Evolutionary conservation across 2,888 invertebrate species (phyloP).

Genomic region (Pharmacophagus antenor): DNA sequence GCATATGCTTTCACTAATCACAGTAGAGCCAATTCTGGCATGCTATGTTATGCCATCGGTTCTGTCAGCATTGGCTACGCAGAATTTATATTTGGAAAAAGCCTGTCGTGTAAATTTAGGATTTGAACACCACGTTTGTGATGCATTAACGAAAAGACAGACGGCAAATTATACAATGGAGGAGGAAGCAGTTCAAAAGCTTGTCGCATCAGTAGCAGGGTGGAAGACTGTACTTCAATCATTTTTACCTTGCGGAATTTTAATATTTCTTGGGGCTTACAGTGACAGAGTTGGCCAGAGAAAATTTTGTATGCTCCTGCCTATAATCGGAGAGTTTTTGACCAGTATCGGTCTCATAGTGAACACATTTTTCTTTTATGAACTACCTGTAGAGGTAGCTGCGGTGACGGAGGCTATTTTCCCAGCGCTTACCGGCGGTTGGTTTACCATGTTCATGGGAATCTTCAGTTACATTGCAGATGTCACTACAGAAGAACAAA

Average conservation of each 20-base stretch:
- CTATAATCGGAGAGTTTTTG: conserved; percentile 89
- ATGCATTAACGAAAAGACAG: conserved; percentile 86
- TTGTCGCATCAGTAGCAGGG: conserved; percentile 90
- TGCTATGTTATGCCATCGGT: conserved; percentile 86
- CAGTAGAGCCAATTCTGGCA: conserved; percentile 88
- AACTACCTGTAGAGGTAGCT: conserved; percentile 89
- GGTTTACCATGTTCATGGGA: conserved; percentile 95
- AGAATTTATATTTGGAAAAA: conserved; percentile 92
- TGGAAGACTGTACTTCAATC: conserved; percentile 94
- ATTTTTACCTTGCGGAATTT: conserved; percentile 87
- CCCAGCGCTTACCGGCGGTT: conserved; percentile 90
- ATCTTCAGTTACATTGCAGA: conserved; percentile 94
- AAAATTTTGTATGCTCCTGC: conserved; percentile 91
- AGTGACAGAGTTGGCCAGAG: conserved; percentile 85
- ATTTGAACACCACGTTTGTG: conserved; percentile 87
- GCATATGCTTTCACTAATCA: conserved; percentile 83
- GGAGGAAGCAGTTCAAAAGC: conserved; percentile 85
- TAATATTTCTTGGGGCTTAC: conserved; percentile 91
- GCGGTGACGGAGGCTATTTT: conserved; percentile 90
- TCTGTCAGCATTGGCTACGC: conserved; percentile 87
- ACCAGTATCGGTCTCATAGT: conserved; percentile 89
- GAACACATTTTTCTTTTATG: conserved; percentile 89
- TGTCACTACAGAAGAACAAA: conserved; percentile 89
- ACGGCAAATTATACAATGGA: conserved; percentile 82
- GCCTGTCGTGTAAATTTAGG: conserved; percentile 91